Base-by-base conservation (phyloP, 2,113 vertebrate species). In the Oenanthe oenanthe region DNA sequence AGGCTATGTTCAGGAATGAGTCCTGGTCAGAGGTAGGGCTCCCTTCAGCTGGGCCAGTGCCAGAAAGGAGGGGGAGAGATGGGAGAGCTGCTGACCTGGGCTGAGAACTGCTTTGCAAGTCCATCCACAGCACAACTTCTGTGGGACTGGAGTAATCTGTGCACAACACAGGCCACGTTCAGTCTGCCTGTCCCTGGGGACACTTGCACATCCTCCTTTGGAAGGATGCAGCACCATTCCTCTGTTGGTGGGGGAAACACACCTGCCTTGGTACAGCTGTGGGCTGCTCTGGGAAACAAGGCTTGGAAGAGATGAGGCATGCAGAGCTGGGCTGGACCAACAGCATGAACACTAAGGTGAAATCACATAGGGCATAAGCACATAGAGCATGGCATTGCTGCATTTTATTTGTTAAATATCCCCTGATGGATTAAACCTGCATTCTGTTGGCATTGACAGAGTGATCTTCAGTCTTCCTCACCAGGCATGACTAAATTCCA, bases 141-240 rank as follows among this genome's bases (percentile, higher is more conserved):
- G 20, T 7, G 3, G 65, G 66, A 28, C 26, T 43, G 17, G 13
- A 9, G 65, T 53, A 12, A 45, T 54, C 18, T 61, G 32, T 54
- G 5, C 13, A 4, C 3, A 13, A 17, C 4, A 0, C 0, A 0
- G 57, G 57, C 24, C 40, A 32, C 3, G 2, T 57, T 67, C 24
- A 60, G 34, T 42, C 50, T 28, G 10, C 28, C 40, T 57, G 31
- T 40, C 32, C 36, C 4, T 50, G n/a, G n/a, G 43, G 43, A 20
- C 21, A 7, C 54, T n/a, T 18, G 7, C 26, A 24, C 8, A 0
- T 3, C 1, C 6, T n/a, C 3, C 1, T 24, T 14, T 31, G 36
- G 73, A 32, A 61, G 50, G 28, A 15, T 7, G 0, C 36, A 45
- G 4, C 26, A 6, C 9, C 3, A 3, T 43, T 82, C 24, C 61